Base-by-base conservation (phyloP, 2,888 invertebrate species). In the Papilio gigon region DNA sequence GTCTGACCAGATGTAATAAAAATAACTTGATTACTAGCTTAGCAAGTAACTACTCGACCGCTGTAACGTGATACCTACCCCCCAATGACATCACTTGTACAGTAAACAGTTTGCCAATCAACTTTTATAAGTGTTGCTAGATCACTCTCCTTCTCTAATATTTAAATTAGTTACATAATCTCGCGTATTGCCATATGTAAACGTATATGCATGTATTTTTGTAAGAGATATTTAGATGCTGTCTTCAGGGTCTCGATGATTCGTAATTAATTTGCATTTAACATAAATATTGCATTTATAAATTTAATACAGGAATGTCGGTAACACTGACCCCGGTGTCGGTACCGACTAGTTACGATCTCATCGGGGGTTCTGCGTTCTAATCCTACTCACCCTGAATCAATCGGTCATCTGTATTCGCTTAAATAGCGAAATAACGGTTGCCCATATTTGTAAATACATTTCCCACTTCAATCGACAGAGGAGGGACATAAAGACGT, bases 131-230 rank as follows among this genome's bases (percentile, higher is more conserved):
- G 14, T 40, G 14, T 35, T n/a, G n/a, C n/a, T n/a, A n/a, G n/a
- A n/a, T n/a, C n/a, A n/a, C n/a, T n/a, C n/a, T n/a, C n/a, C n/a
- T n/a, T n/a, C n/a, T n/a, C n/a, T n/a, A n/a, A n/a, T n/a, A n/a
- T n/a, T n/a, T n/a, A n/a, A n/a, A 33, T 33, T 33, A 5, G 4
- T 35, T 12, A 37, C 11, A 37, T 37, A 33, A 12, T 12, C 9
- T 67, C 37, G 30, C 53, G 42, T 62, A 67, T 66, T 74, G 74
- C 72, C 77, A 76, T 78, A 74, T 77, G 75, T 77, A 58, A 68
- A 67, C 70, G 70, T 9, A 80, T 81, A 81, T 84, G 86, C 85
- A 86, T 87, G 87, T 85, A 86, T 86, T 86, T 86, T 86, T 86
- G 75, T 86, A 85, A 82, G 80, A 78, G 72, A 42, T 68, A 58